A percentile compares a stretch with the other conserved stretches of the same genome.
Evolutionary conservation across 2,797 vertebrate genomes (phyloP).

Genomic region (Lepus townsendii): DNA sequence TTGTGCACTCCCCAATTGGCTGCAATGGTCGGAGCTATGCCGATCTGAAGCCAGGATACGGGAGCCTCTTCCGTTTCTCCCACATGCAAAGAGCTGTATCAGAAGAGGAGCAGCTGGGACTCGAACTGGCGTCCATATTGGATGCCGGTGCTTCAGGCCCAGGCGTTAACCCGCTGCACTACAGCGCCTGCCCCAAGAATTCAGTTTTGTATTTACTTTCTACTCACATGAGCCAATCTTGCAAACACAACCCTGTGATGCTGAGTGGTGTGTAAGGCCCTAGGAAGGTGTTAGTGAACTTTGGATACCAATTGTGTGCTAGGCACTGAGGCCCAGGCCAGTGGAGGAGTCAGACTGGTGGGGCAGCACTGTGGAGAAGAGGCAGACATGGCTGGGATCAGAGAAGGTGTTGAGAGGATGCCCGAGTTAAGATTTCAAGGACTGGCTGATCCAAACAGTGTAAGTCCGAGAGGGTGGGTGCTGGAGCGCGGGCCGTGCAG

Average conservation of each 20-base stretch:
- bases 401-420: background rate
- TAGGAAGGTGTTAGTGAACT: conserved; percentile 28
- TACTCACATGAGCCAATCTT: background rate
- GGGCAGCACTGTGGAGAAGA: background rate
- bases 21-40: no score
- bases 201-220: conserved; percentile 49
- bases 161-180: no score
- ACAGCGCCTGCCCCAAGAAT: background rate
- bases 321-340: background rate
- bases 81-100: no score
- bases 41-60: no score
- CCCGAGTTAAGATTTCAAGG: background rate
- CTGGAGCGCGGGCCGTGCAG: background rate
- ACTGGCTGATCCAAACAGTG: background rate
- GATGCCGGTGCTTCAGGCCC: no score
- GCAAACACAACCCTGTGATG: background rate
- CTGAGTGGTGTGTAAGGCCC: background rate
- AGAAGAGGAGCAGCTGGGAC: no score
- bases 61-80: no score
- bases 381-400: background rate
- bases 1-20: no score
- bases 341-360: background rate
- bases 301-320: background rate
- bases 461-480: background rate
- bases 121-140: no score